These are phyloP conservation scores for Lepetodrilus schrolli DNA, from an alignment of 2,888 invertebrate species.

Conservation along the genomic window DNA sequence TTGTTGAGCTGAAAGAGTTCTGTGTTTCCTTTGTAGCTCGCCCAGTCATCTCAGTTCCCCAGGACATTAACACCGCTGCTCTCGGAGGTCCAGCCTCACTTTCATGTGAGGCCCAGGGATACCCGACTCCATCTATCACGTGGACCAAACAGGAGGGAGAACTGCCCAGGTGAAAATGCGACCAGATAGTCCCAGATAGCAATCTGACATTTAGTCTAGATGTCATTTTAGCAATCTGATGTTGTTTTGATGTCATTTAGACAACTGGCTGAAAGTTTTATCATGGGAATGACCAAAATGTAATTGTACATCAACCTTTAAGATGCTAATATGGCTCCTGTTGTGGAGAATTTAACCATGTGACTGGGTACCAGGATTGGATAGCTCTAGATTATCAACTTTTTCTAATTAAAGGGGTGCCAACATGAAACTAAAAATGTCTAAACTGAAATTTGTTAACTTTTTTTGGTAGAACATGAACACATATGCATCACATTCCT, in stretches of 20 bases:
- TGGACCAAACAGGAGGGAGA: slow-evolving; percentile 68
- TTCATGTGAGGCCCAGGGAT: slow-evolving; percentile 83
- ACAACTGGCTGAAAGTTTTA: no score
- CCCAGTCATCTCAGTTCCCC: slow-evolving; percentile 55
- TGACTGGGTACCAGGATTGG: no score
- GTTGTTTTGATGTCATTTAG: background rate
- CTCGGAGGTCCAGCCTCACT: slow-evolving; percentile 82
- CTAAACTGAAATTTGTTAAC: no score
- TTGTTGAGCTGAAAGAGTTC: background rate
- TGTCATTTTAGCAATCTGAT: background rate
- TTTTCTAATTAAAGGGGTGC: no score
- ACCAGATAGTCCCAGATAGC: background rate
- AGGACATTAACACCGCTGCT: slow-evolving; percentile 76
- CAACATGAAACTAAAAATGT: no score
- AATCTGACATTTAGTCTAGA: background rate
- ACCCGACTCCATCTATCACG: slow-evolving; percentile 78
- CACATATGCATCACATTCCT: no score
- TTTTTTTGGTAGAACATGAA: no score
- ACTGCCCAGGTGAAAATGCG: slow-evolving; percentile 64
- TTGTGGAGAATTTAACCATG: no score
- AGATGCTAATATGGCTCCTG: no score
- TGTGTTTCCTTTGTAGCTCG: slow-evolving; percentile 49
- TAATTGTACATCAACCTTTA: no score
- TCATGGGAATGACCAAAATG: no score
- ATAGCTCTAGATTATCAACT: no score